phyloP scores from a whole-genome alignment of 2,888 invertebrate species.

The Drosophila atripex region DNA sequence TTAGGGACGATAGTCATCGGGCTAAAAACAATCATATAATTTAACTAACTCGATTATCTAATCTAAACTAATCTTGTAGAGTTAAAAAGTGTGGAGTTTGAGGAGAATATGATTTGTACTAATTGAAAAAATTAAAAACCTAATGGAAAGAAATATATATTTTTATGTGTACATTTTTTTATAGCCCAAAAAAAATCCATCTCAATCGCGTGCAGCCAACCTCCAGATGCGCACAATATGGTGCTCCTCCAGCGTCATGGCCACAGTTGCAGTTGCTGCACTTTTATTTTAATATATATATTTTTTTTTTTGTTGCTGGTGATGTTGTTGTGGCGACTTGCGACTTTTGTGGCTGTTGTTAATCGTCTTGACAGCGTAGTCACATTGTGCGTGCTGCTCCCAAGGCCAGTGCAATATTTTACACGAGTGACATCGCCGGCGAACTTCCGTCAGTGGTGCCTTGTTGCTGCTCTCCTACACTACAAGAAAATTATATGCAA shows the following conservation, averaged over 20 bases:
- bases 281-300: constrained; percentile 4
- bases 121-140: background rate
- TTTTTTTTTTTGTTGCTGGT: constrained; percentile 27
- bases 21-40: too few relatives aligned
- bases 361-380: constrained; percentile 79
- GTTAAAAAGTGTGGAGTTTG: too few relatives aligned
- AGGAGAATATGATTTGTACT: too few relatives aligned
- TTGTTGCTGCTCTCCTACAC: background rate
- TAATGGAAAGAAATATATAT: too few relatives aligned
- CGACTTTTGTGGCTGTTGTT: constrained; percentile 45
- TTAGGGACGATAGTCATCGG: constrained; percentile 7
- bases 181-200: background rate
- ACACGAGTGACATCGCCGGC: constrained; percentile 68
- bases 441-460: constrained; percentile 68
- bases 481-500: background rate
- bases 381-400: constrained; percentile 72
- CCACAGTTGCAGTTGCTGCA: constrained; percentile 36
- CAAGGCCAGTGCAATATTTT: constrained; percentile 81
- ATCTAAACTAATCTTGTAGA: too few relatives aligned
- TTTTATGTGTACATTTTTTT: background rate
- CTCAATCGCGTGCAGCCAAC: constrained; percentile 57
- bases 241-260: constrained; percentile 54
- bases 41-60: too few relatives aligned
- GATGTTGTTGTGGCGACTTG: constrained; percentile 34
- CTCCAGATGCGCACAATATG: constrained; percentile 80